Conservation (phyloP, 2,888 invertebrate species). For the Cotesia congregata region DNA sequence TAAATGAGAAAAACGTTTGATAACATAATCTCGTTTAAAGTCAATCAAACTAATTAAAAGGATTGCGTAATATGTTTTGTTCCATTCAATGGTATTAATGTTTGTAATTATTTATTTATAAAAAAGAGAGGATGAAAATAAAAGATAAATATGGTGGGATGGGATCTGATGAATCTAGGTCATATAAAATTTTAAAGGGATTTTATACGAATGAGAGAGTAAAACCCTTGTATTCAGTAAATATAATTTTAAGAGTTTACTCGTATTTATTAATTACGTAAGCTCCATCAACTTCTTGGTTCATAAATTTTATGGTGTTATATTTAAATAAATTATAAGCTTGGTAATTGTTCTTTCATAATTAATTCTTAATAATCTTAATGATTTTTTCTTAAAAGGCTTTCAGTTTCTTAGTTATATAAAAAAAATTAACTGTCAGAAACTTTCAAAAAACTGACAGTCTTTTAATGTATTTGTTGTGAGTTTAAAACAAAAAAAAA, state of each 20-base stretch:
- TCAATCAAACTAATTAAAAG: background rate
- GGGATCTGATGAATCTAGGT: background rate
- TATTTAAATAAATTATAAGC: too few relatives aligned
- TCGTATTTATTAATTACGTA: background rate
- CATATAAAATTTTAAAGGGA: background rate
- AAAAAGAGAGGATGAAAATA: background rate
- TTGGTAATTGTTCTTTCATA: too few relatives aligned
- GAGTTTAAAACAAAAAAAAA: too few relatives aligned
- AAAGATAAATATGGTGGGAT: background rate
- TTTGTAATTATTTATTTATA: background rate
- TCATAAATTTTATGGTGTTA: background rate
- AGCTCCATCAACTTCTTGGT: background rate
- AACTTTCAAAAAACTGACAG: too few relatives aligned
- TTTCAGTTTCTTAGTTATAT: too few relatives aligned
- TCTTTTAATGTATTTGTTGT: too few relatives aligned
- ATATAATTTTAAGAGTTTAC: background rate
- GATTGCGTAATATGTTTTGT: background rate
- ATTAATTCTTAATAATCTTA: too few relatives aligned
- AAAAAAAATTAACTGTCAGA: too few relatives aligned
- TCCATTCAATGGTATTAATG: background rate
- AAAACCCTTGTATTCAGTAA: background rate
- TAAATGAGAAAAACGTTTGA: background rate
- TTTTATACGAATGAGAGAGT: background rate
- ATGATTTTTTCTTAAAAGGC: too few relatives aligned
- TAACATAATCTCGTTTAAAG: background rate